A percentile compares a stretch with the other conserved stretches of the same genome.
phyloP scores from a whole-genome alignment of 2,888 invertebrate genomes.

The Heliconius ismenius region DNA sequence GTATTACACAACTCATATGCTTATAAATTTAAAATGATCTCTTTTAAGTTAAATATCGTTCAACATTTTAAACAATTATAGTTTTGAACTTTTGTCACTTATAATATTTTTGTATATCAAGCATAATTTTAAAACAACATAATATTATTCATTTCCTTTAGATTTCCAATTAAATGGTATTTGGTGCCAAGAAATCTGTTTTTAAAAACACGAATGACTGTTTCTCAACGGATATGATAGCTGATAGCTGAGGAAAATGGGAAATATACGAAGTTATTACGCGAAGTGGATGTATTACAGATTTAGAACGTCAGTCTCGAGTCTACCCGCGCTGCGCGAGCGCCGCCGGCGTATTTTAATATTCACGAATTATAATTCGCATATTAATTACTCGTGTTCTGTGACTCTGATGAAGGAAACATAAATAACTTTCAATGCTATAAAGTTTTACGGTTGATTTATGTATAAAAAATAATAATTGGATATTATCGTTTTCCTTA shows the following conservation, averaged over 20 bases:
- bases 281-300: slow-evolving; percentile 69
- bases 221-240: slow-evolving; percentile 64
- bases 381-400: slow-evolving; percentile 29
- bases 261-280: slow-evolving; percentile 77
- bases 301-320: slow-evolving; percentile 78
- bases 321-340: slow-evolving; percentile 63
- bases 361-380: slow-evolving; percentile 25
- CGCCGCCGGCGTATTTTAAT: slow-evolving; percentile 54
- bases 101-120: neutral
- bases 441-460: slow-evolving; percentile 9
- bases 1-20: neutral
- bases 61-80: neutral
- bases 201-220: slow-evolving; percentile 58
- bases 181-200: slow-evolving; percentile 44
- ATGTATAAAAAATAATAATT: slow-evolving; percentile 14
- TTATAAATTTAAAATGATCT: too few relatives aligned
- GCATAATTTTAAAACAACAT: neutral
- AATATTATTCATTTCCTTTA: neutral
- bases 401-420: slow-evolving; percentile 25
- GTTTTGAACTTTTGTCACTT: neutral
- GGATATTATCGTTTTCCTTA: slow-evolving; percentile 20
- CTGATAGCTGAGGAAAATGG: slow-evolving; percentile 60
- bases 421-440: slow-evolving; percentile 10
- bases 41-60: too few relatives aligned
- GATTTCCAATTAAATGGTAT: slow-evolving; percentile 24